Base-by-base conservation (phyloP, 2,888 invertebrate genomes). In the Drosophila niveifrons region DNA sequence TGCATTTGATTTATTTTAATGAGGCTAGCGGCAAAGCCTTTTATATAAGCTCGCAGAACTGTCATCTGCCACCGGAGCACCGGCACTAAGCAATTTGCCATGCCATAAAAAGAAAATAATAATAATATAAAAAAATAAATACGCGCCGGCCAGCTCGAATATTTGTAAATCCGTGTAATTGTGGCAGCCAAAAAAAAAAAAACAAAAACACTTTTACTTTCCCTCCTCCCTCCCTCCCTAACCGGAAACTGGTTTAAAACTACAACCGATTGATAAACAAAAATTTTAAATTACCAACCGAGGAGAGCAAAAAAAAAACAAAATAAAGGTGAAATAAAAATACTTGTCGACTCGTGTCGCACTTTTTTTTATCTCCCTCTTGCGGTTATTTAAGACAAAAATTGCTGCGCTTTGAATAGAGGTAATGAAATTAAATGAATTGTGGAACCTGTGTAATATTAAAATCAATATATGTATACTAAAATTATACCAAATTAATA, bases 371-470 rank as follows among this genome's bases (percentile, higher is more conserved):
- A n/a, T 11, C 1, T 31, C 11, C 31, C 10, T n/a, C 18, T 13
- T 52, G 6, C 7, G 46, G 55, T 74, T 72, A 59, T 59, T 59
- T 51, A 59, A 41, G 13, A 51, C 31, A 53, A 72, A 69, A 63
- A 55, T 66, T 55, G 55, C 43, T 34, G 46, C 46, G 65, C 57
- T 68, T 72, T 73, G 66, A 82, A 84, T 67, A 67, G 65, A 55
- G 53, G 51, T 48, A 64, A 64, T 39, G 46, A 15, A 65, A 64
- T 52, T 34, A 52, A 47, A 62, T 53, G 41, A 65, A 64, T 72
- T 81, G 78, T 77, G 75, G 88, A 88, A 71, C 83, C 90, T 86
- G 85, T 77, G 84, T 89, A 86, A 90, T 85, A 76, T 83, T 48
- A 78, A 87, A 87, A 78, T 78, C 82, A 73, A 76, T 90, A 90